Evolutionary conservation across 2,888 invertebrate genomes (phyloP).

Genomic region (Cephonodes hylas): DNA sequence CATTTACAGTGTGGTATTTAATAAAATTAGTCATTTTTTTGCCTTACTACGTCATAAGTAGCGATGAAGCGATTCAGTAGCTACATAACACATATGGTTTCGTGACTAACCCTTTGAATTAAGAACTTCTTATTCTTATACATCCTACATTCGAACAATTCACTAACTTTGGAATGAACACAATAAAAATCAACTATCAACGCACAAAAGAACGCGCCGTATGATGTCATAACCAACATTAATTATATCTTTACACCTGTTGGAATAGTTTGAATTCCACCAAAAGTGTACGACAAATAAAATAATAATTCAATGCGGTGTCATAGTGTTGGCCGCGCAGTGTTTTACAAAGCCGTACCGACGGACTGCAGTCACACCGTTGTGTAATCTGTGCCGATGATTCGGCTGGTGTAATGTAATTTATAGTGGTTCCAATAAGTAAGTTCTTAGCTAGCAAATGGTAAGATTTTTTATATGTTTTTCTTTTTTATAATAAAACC

Average conservation of each 20-base stretch:
- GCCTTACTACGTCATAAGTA: no score
- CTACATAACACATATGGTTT: no score
- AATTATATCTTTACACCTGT: constrained; percentile 15
- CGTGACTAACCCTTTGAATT: background rate
- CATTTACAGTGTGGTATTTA: no score
- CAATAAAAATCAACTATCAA: background rate
- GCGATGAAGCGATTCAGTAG: no score
- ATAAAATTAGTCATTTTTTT: no score
- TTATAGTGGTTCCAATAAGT: no score
- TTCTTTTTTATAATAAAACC: no score
- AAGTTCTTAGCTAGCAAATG: no score
- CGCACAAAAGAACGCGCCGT: background rate
- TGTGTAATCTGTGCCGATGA: background rate
- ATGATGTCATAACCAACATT: constrained; percentile 1
- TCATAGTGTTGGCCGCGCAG: constrained; percentile 28
- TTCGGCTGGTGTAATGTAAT: no score
- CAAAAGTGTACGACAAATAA: constrained; percentile 18
- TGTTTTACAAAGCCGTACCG: constrained; percentile 9
- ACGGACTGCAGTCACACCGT: constrained; percentile 6
- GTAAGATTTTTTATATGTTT: no score
- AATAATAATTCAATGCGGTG: constrained; percentile 21
- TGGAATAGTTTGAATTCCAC: constrained; percentile 10
- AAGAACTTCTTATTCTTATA: background rate
- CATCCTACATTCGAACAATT: background rate
- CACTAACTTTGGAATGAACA: no score